phyloP scores from a whole-genome alignment of 1,140 invertebrate genomes.

The Carposina sasakii region DNA sequence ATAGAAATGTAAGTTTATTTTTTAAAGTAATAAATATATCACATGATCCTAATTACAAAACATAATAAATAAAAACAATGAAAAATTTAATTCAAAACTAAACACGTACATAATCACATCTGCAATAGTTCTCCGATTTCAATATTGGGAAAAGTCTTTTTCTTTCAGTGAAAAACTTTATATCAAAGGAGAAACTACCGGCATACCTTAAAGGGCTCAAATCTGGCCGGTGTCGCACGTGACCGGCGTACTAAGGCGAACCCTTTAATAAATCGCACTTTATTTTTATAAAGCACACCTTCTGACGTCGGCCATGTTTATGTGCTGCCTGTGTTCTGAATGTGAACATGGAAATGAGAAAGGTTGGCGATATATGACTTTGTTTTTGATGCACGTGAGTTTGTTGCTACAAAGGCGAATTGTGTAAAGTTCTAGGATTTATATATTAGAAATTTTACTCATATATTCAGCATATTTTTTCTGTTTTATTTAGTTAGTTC shows the following conservation, averaged over 20 bases:
- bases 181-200: constrained; percentile 34
- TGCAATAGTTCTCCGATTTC: constrained; percentile 30
- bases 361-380: background rate
- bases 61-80: background rate
- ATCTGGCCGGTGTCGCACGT: constrained; percentile 51
- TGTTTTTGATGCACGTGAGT: no score
- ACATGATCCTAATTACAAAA: no score
- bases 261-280: constrained; percentile 46
- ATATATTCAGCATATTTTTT: no score
- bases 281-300: constrained; percentile 31
- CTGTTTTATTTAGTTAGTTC: no score
- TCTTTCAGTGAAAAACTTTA: constrained; percentile 43
- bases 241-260: constrained; percentile 30
- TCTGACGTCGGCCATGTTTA: constrained; percentile 24
- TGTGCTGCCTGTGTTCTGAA: constrained; percentile 23
- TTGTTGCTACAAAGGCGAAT: no score
- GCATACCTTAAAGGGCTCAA: constrained; percentile 41
- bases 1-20: no score
- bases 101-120: constrained; percentile 29
- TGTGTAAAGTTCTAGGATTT: no score
- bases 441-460: no score
- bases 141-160: constrained; percentile 39
- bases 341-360: constrained; percentile 13
- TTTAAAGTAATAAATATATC: no score
- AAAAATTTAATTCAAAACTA: constrained; percentile 19